Evolutionary conservation across 1,140 invertebrate species (phyloP).

Genomic region (Lordiphosa collinella): DNA sequence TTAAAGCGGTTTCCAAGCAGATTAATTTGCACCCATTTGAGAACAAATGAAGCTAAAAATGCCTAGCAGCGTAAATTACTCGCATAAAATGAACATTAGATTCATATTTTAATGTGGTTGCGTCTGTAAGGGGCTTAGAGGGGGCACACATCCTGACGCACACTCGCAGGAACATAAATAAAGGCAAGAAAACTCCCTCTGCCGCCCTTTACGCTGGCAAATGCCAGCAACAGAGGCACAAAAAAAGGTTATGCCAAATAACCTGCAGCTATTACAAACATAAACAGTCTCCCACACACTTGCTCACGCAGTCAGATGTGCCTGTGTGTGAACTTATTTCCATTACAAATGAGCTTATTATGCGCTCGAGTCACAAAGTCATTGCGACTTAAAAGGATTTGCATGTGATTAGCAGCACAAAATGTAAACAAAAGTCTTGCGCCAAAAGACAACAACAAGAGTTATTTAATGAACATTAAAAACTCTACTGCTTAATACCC

Average conservation of each 20-base stretch:
- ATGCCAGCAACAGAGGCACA: constrained; percentile 36
- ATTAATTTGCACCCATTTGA: constrained; percentile 9
- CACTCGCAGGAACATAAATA: constrained; percentile 43
- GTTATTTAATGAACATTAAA: background rate
- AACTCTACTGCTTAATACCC: constrained; percentile 11
- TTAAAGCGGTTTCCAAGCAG: background rate
- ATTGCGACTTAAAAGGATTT: constrained; percentile 76
- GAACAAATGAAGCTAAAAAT: constrained; percentile 49
- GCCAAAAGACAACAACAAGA: constrained; percentile 57
- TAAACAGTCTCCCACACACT: constrained; percentile 21
- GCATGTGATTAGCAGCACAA: constrained; percentile 73
- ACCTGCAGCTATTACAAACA: constrained; percentile 58
- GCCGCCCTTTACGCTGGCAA: background rate
- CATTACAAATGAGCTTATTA: constrained; percentile 77
- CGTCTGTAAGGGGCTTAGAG: background rate
- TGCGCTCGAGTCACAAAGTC: constrained; percentile 72
- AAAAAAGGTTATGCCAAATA: constrained; percentile 69
- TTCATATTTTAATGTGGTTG: constrained; percentile 65
- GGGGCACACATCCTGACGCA: constrained; percentile 3
- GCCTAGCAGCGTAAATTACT: constrained; percentile 69
- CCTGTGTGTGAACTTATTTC: constrained; percentile 39
- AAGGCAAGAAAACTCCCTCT: constrained; percentile 29
- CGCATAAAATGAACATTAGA: constrained; percentile 78
- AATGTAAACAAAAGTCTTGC: constrained; percentile 72
- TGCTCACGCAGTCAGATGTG: constrained; percentile 1